Evolutionary conservation across 1,140 invertebrate species (phyloP), one percentile per base, ranked within the genome.

Genomic region (Harpegnathos saltator): DNA sequence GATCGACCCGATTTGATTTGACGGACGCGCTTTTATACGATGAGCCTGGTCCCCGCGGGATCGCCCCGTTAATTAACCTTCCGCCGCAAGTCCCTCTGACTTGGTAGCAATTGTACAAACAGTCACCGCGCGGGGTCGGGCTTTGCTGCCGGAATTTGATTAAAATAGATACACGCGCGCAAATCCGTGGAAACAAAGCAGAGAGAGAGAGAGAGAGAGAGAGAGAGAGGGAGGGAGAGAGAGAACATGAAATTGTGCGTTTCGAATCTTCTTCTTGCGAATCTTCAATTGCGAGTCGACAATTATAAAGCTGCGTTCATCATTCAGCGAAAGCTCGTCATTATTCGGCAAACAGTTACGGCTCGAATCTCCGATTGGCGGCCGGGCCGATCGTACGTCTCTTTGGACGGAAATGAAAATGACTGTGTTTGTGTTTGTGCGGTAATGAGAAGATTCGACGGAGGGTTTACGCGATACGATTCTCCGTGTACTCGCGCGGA

Each of bases 11-110:
- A 78, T 78, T 80, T 24, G 63, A 80, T 59, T 69, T 59, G 24
- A 69, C 15, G 65, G 65, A 80, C 33, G 52, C 65, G 75, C 63
- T 80, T 80, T 80, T 80, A 29, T 71, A 59, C 24, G 65, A 58
- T n/a, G 65, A 59, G 52, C n/a, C 69, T 78, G 58, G 65, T 71
- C 54, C 62, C 9, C 38, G 22, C 26, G 50, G 33, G 52, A 69
- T 69, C 33, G 54, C 65, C n/a, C n/a, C n/a, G 68, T 44, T 80
- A 80, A 80, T 80, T 71, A 58, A 80, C 65, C 50, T 24, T 59
- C 22, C n/a, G 19, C 17, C 22, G 50, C 22, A n/a, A n/a, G 33
- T 56, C 54, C n/a, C n/a, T 68, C 29, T 68, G 17, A 12, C 17
- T 0, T 15, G 22, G n/a, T 17, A 44, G 68, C 50, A 69, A 58